Evolutionary conservation across 2,113 vertebrate genomes (phyloP).

Genomic region (Sapajus apella): DNA sequence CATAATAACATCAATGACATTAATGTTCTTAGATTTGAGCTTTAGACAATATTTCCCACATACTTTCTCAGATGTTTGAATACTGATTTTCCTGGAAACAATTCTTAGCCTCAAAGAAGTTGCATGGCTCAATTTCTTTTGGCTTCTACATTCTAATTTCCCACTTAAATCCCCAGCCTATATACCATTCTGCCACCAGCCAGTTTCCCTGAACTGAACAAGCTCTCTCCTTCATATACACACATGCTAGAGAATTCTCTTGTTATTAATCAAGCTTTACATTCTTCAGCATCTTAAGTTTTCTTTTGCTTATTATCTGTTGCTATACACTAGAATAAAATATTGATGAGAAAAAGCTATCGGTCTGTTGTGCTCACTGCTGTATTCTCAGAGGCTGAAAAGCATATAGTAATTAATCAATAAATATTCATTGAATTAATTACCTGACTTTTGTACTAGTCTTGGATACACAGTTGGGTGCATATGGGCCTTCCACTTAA

Average conservation of each 20-base stretch:
- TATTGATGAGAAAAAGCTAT: background rate
- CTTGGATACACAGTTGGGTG: background rate
- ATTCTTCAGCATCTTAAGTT: background rate
- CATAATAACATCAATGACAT: background rate
- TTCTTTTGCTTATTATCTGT: background rate
- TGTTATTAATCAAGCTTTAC: background rate
- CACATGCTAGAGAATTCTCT: background rate
- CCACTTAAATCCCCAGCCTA: background rate
- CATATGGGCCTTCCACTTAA: background rate
- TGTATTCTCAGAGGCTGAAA: background rate
- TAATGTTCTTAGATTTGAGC: background rate
- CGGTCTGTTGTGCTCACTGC: background rate
- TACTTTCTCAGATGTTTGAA: background rate
- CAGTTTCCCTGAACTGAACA: background rate
- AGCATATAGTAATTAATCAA: background rate
- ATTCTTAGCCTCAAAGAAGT: background rate
- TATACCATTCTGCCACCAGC: background rate
- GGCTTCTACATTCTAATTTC: background rate
- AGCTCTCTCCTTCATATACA: background rate
- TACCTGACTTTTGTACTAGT: background rate
- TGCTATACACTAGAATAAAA: background rate
- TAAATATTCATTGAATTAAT: background rate
- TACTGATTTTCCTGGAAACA: background rate
- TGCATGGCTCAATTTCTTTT: background rate
- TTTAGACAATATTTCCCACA: background rate